These are phyloP conservation scores for Camelus dromedarius DNA, from an alignment of 2,113 vertebrate genomes.

Conservation along the genomic window DNA sequence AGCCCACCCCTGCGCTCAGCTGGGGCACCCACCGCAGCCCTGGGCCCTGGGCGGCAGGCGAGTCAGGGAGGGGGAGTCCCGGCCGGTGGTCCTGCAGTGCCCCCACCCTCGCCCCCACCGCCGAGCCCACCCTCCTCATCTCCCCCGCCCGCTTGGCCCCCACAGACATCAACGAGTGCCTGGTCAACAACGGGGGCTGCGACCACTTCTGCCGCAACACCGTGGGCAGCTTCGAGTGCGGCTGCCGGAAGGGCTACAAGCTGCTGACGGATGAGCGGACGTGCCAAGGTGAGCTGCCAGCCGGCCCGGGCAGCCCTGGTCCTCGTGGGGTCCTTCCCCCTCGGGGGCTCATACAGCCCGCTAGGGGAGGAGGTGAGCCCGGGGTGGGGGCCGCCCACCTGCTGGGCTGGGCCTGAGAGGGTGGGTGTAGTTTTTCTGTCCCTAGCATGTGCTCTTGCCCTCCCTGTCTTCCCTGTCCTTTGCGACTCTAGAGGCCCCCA, in stretches of 20 bases:
- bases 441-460: neutral
- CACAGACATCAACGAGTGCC: constrained; percentile 97
- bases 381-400: neutral
- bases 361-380: accelerated
- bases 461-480: neutral
- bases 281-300: constrained; percentile 93
- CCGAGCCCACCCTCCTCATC: neutral
- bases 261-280: constrained; percentile 97
- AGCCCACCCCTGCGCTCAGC: neutral
- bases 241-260: constrained; percentile 98
- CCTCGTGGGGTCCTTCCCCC: accelerated
- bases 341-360: accelerated
- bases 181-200: constrained; percentile 96
- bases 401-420: accelerated
- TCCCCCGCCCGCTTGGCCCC: neutral
- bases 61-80: too few species aligned
- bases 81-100: neutral
- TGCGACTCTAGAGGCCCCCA: neutral
- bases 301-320: accelerated
- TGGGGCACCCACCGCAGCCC: neutral
- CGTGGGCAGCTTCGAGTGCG: constrained; percentile 98
- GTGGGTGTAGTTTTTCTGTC: accelerated
- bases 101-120: accelerated
- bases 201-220: constrained; percentile 98
- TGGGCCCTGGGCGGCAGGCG: neutral